phyloP scores from a whole-genome alignment of 2,113 vertebrate genomes.

The Hypomesus transpacificus region DNA sequence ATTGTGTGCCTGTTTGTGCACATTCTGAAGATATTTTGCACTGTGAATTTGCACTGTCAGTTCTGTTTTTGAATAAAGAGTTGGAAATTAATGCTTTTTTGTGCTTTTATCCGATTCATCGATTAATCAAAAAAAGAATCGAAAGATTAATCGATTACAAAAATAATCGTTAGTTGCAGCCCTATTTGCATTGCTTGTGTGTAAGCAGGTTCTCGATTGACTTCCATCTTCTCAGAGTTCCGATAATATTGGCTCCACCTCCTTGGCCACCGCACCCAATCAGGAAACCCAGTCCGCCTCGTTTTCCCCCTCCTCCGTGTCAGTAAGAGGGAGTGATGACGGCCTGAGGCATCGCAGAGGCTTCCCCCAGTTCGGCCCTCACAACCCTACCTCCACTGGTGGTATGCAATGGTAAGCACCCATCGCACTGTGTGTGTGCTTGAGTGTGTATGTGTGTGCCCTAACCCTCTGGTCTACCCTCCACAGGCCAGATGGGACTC shows the following conservation, averaged over 20 bases:
- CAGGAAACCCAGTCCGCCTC: constrained; percentile 49
- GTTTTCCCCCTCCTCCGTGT: constrained; percentile 10
- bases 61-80: too few relatives aligned
- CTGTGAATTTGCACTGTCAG: too few relatives aligned
- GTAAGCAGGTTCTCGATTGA: neutral
- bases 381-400: constrained; percentile 36
- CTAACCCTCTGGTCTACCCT: neutral
- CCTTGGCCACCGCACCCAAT: constrained; percentile 38
- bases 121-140: too few relatives aligned
- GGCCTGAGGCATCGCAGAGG: constrained; percentile 61
- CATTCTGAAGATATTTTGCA: too few relatives aligned
- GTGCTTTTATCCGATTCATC: too few relatives aligned
- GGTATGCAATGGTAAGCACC: constrained; percentile 59
- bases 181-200: neutral
- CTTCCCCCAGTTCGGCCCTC: constrained; percentile 42
- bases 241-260: constrained; percentile 37
- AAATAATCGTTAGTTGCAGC: too few relatives aligned
- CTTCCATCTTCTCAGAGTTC: constrained; percentile 48
- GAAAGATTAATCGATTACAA: too few relatives aligned
- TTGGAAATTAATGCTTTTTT: too few relatives aligned
- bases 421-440: neutral
- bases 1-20: too few relatives aligned
- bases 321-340: constrained; percentile 42
- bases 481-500: constrained; percentile 71
- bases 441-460: neutral